Evolutionary conservation across 1,140 invertebrate species (phyloP).

Genomic region (Orchestia grillus): DNA sequence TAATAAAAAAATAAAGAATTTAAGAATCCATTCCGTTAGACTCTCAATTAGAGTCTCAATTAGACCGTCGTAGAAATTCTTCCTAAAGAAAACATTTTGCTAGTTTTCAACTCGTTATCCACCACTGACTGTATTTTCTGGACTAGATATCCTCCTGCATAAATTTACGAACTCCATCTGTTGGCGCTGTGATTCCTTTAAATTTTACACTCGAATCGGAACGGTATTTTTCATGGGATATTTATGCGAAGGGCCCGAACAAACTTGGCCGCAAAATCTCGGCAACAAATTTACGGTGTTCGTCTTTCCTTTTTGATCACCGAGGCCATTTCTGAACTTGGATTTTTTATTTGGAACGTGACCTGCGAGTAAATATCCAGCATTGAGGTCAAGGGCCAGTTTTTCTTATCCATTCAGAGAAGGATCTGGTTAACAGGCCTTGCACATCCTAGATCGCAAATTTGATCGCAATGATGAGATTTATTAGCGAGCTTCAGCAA

Average conservation of each 20-base stretch:
- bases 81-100: too few species aligned
- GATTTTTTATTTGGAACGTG: neutral
- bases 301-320: neutral
- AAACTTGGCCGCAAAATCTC: neutral
- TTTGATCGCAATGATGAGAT: neutral
- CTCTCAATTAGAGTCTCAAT: too few species aligned
- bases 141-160: too few species aligned
- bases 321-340: neutral
- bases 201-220: neutral
- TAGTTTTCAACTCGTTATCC: too few species aligned
- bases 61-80: too few species aligned
- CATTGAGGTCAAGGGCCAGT: neutral
- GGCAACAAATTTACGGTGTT: neutral
- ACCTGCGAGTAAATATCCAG: neutral
- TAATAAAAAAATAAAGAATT: too few species aligned
- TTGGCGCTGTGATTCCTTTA: neutral
- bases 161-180: neutral
- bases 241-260: neutral
- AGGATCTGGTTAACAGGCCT: neutral
- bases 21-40: too few species aligned
- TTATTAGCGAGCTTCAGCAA: neutral
- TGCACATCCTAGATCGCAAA: neutral
- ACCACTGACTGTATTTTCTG: too few species aligned
- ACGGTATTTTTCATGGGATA: neutral
- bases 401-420: neutral